phyloP scores from a whole-genome alignment of 2,888 invertebrate genomes.

The Chloromyia formosa region DNA sequence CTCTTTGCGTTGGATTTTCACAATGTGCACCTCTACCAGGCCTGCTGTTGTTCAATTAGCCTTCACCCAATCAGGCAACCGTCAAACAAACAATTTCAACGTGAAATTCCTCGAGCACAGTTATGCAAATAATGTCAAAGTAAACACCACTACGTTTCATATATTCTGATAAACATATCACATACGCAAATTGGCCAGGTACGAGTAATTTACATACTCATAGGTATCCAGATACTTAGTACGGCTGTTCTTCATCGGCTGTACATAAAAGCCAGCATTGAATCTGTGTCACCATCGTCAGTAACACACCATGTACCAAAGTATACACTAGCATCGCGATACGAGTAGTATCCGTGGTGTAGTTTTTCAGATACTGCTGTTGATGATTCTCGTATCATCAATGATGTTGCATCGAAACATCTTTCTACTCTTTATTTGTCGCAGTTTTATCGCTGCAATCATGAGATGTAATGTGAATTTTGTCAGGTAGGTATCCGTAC shows the following conservation, averaged over 20 bases:
- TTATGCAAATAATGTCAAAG: slow-evolving; percentile 37
- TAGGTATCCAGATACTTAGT: background rate
- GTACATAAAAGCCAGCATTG: background rate
- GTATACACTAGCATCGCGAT: no score
- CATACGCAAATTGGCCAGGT: slow-evolving; percentile 10
- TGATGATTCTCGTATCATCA: no score
- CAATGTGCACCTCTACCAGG: background rate
- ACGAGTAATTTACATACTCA: background rate
- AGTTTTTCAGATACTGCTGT: no score
- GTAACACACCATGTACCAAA: background rate
- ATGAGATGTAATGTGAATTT: no score
- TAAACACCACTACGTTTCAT: slow-evolving; percentile 17
- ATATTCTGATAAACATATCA: background rate
- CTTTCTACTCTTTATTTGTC: no score
- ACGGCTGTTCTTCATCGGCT: no score
- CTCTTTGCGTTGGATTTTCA: no score
- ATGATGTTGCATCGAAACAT: no score
- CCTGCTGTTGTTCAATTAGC: slow-evolving; percentile 15
- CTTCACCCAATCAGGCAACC: slow-evolving; percentile 25
- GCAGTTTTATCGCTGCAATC: no score
- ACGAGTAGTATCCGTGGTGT: no score
- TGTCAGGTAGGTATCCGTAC: no score
- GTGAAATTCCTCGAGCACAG: slow-evolving; percentile 38
- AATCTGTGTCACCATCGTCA: slow-evolving; percentile 28
- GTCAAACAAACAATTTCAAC: slow-evolving; percentile 6